Evolutionary conservation across 1,140 invertebrate species (phyloP).

Genomic region (Papilio helenus): DNA sequence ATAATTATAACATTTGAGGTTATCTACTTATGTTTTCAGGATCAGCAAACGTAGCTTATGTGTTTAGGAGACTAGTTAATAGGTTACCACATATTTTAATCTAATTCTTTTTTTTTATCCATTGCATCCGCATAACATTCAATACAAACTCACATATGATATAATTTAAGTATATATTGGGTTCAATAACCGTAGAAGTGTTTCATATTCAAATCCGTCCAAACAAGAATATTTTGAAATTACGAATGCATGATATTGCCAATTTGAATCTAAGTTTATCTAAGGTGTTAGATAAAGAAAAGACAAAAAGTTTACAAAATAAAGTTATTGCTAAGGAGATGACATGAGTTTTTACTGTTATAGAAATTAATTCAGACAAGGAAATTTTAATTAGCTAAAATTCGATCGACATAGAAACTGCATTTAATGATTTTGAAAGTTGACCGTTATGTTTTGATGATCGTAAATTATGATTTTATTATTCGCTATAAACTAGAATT

Average conservation of each 20-base stretch:
- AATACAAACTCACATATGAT: too few species aligned
- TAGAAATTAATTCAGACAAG: slow-evolving; percentile 6
- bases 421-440: slow-evolving; percentile 11
- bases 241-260: neutral
- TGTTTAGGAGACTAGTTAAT: too few species aligned
- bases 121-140: too few species aligned
- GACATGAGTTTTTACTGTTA: neutral
- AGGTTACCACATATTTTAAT: too few species aligned
- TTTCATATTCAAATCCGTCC: too few species aligned
- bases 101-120: too few species aligned
- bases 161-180: too few species aligned
- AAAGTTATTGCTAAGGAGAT: slow-evolving; percentile 2
- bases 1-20: too few species aligned
- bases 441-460: neutral
- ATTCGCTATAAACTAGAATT: neutral
- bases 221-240: too few species aligned
- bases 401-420: slow-evolving; percentile 9
- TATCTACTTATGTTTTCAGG: too few species aligned
- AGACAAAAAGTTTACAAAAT: neutral
- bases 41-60: too few species aligned
- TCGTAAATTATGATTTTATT: slow-evolving; percentile 1
- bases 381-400: slow-evolving; percentile 9
- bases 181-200: too few species aligned
- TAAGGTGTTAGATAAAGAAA: neutral
- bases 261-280: neutral